Percentiles rank a stretch among this genome's conserved stretches.
Conservation (phyloP, 2,888 invertebrate species). For the Hypercompe scribonia region DNA sequence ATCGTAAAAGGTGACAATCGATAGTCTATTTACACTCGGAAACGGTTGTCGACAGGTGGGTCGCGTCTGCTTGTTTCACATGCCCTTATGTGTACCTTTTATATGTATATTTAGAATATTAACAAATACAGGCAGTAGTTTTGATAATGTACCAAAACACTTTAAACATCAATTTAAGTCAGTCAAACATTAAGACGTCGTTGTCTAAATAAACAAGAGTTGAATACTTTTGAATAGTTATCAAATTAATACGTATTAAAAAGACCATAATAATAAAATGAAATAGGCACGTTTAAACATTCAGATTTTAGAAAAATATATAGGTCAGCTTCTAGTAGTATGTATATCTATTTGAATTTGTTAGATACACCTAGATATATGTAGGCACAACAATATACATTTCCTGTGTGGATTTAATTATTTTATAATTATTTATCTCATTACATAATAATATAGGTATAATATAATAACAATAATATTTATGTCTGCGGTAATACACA, state of each 20-base stretch:
- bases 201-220: background rate
- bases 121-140: background rate
- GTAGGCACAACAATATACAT: background rate
- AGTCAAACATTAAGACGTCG: background rate
- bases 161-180: background rate
- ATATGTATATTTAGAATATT: background rate
- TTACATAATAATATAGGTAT: constrained; percentile 1
- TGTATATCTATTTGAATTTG: too few relatives aligned
- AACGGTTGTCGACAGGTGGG: background rate
- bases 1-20: too few relatives aligned
- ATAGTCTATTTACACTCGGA: background rate
- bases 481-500: background rate
- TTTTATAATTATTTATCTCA: constrained; percentile 1
- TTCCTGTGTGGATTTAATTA: background rate
- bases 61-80: background rate
- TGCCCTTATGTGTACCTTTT: background rate
- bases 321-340: too few relatives aligned
- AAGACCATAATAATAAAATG: too few relatives aligned
- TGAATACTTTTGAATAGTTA: background rate
- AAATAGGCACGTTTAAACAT: background rate
- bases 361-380: too few relatives aligned
- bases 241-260: too few relatives aligned
- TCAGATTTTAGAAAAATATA: too few relatives aligned
- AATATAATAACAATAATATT: constrained; percentile 4
- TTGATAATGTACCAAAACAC: background rate